Evolutionary conservation across 2,888 invertebrate species (phyloP), one percentile per base, ranked within the genome.

Genomic region (Tenthredo distinguenda): DNA sequence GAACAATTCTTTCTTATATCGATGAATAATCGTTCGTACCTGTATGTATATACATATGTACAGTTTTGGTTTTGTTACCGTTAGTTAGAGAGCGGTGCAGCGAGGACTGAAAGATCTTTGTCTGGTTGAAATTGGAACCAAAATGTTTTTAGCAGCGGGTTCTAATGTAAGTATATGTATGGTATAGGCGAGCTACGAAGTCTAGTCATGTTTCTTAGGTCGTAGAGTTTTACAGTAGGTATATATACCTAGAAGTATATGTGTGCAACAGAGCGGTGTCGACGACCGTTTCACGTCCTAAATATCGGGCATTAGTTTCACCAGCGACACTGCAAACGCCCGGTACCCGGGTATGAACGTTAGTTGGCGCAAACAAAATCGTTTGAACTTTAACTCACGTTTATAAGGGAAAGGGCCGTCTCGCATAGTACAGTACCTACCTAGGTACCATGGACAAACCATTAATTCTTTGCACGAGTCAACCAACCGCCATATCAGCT

Each of bases 231-330:
- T 68, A 21, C 31, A 68, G 68, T 68, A 31, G 34, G 34, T 68
- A 68, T 68, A 65, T 26, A 68, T 34, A 65, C 0, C n/a, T 31
- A 65, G 7, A 65, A 12, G n/a, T 21, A 9, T 74, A 21, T 74
- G 74, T 40, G 12, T 43, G 74, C 9, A 74, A 47, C 47, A 47
- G 47, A 47, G 62, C 40, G 34, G 21, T 58, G 81, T 81, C 58
- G 81, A 81, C 81, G 81, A 81, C 62, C 81, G 81, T 81, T 81
- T 81, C 81, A 40, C 81, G 81, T 81, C 81, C 81, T 81, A 81
- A 81, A 81, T 81, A 81, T 81, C 81, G 62, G 40, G 58, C 81
- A 81, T 81, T 62, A 81, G 81, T 81, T 81, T 81, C 81, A 81
- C 81, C 81, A 81, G 12, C 26, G 47, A 79, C 34, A 79, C 50